Base-by-base conservation (phyloP, 2,888 invertebrate genomes). In the Spicauda simplicius region DNA sequence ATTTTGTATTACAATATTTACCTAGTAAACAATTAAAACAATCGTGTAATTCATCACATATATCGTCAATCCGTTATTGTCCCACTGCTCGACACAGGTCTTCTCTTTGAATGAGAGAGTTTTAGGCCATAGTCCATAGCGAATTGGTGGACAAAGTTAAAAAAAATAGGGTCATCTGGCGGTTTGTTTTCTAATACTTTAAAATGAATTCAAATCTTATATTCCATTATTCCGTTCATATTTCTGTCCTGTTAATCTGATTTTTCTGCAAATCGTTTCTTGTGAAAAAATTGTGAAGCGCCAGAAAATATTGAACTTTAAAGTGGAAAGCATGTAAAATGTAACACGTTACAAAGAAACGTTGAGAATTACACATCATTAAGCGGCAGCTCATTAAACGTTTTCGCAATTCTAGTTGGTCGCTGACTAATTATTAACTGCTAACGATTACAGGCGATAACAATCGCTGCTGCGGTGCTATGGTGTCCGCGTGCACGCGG, bases 401-500 rank as follows among this genome's bases (percentile, higher is more conserved):
- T 45, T n/a, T 45, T 45, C 16, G 48, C 16, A 48, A 16, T 16
- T 7, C 41, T 53, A 37, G 20, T 19, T 53, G 48, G 16, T 56
- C 33, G 67, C 55, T 62, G 52, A 52, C 65, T 68, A 62, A 68
- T 70, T 65, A 69, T 61, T 55, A 25, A 57, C 61, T 45, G 69
- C 37, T 66, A 57, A 65, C 37, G 52, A 41, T 64, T 52, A 64
- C 14, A 53, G 64, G 58, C 64, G 52, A 64, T 71, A 69, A 70
- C 72, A 73, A 73, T 71, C 73, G 68, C 69, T 54, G 64, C 72
- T 72, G 69, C 72, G 73, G 69, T 67, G 64, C 52, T 53, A 72
- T 64, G 64, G 69, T 73, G 59, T 50, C 59, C 50, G 30, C 70
- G 66, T 2, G 73, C 68, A 72, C 71, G 75, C 73, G 84, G 85